A percentile compares a stretch with the other conserved stretches of the same genome.
phyloP scores from a whole-genome alignment of 2,113 vertebrate genomes.

The Nymphicus hollandicus region DNA sequence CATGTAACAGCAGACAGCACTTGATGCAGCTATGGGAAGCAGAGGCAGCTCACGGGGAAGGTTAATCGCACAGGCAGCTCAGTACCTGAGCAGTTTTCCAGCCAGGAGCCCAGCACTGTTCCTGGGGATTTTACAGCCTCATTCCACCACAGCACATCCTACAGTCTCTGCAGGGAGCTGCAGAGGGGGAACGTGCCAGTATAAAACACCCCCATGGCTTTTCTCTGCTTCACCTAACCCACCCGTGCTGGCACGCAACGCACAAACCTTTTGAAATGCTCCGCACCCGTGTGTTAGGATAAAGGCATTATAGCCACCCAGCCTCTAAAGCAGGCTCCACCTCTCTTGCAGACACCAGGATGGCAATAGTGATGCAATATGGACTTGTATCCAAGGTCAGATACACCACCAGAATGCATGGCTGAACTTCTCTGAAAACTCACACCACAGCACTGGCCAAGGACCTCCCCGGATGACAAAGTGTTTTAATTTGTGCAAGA shows the following conservation, averaged over 20 bases:
- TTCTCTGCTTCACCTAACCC: not conserved
- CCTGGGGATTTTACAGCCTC: not conserved
- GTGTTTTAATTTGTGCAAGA: not conserved
- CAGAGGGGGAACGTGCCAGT: not conserved
- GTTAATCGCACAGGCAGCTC: not conserved
- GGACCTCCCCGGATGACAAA: not conserved
- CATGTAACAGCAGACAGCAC: not conserved
- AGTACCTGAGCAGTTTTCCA: not conserved
- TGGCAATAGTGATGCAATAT: not conserved
- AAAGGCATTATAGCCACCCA: not conserved
- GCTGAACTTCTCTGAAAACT: not conserved
- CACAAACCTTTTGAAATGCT: not conserved
- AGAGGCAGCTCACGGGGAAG: not conserved
- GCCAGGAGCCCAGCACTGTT: not conserved
- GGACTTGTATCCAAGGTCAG: accelerated
- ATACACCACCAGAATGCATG: accelerated
- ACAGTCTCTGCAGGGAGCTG: not conserved
- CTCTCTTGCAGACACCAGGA: not conserved
- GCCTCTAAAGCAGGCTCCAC: not conserved
- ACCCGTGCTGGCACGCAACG: accelerated
- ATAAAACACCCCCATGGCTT: not conserved
- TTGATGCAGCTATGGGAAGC: not conserved
- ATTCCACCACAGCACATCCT: not conserved
- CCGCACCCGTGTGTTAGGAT: not conserved
- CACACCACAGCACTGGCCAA: not conserved